A percentile compares a stretch with the other conserved stretches of the same genome.
Evolutionary conservation across 2,113 vertebrate species (phyloP).

Genomic region (Romanogobio albipinnatus): DNA sequence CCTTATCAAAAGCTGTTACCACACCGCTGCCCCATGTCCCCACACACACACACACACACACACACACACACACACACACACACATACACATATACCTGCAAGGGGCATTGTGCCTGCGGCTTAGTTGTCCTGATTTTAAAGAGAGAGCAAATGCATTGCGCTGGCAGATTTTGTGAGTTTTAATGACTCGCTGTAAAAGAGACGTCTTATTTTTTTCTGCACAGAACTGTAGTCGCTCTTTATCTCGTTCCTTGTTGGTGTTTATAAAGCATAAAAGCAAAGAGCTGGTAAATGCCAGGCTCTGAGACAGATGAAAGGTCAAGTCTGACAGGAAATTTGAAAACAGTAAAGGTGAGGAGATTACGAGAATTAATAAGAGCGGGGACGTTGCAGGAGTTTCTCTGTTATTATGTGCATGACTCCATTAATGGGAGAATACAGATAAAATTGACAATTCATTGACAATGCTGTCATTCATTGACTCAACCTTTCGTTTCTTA

Average conservation of each 20-base stretch:
- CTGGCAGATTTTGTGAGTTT: conserved; percentile 12
- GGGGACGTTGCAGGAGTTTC: not conserved
- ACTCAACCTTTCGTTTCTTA: not conserved
- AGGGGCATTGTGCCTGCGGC: not conserved
- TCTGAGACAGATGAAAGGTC: conserved; percentile 13
- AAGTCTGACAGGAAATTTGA: conserved; percentile 20
- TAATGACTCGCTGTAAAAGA: not conserved
- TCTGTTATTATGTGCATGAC: conserved; percentile 31
- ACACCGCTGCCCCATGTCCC: conserved; percentile 1
- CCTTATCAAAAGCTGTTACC: conserved; percentile 43
- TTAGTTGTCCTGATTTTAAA: not conserved
- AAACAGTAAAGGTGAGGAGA: not conserved
- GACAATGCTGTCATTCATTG: not conserved
- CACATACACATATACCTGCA: not conserved
- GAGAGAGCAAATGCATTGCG: not conserved
- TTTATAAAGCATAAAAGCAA: conserved; percentile 22
- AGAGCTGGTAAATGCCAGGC: conserved; percentile 30
- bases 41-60: conserved; percentile 3
- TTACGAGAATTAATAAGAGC: conserved; percentile 29
- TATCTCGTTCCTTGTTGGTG: conserved; percentile 26
- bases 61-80: conserved; percentile 9
- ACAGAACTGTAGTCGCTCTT: not conserved
- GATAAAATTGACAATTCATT: not conserved
- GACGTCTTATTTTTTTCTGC: conserved; percentile 24
- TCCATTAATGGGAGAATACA: not conserved